These are phyloP conservation scores for Catharus minimus DNA, from an alignment of 2,113 vertebrate species.

Conservation along the genomic window DNA sequence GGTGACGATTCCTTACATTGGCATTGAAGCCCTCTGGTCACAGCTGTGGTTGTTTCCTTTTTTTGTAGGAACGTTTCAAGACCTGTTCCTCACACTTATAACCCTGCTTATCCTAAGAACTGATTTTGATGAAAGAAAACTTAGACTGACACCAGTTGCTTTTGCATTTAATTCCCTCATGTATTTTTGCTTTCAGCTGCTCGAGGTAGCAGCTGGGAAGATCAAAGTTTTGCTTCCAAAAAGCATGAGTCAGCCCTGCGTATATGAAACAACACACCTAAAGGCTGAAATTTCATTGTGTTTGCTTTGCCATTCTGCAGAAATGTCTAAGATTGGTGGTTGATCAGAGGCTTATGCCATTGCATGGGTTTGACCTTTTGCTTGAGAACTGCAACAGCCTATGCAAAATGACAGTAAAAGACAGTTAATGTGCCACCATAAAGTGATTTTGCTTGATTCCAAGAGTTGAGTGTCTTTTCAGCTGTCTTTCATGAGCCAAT, in stretches of 20 bases:
- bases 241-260: neutral
- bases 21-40: neutral
- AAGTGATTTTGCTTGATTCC: neutral
- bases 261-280: neutral
- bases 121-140: neutral
- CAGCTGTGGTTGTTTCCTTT: neutral
- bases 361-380: neutral
- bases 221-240: neutral
- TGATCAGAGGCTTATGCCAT: neutral
- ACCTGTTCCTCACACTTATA: neutral
- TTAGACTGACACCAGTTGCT: neutral
- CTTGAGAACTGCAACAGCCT: neutral
- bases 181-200: neutral
- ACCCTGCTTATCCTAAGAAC: neutral
- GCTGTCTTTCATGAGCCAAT: neutral
- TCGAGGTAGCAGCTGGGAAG: neutral
- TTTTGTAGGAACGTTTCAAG: neutral
- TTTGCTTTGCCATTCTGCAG: neutral
- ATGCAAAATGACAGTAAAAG: neutral
- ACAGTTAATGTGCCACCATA: neutral
- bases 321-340: neutral
- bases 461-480: neutral
- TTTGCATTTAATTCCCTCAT: neutral
- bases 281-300: neutral
- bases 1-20: neutral